Evolutionary conservation across 1,140 invertebrate genomes (phyloP).

Genomic region (Trinorchestia longiramus): DNA sequence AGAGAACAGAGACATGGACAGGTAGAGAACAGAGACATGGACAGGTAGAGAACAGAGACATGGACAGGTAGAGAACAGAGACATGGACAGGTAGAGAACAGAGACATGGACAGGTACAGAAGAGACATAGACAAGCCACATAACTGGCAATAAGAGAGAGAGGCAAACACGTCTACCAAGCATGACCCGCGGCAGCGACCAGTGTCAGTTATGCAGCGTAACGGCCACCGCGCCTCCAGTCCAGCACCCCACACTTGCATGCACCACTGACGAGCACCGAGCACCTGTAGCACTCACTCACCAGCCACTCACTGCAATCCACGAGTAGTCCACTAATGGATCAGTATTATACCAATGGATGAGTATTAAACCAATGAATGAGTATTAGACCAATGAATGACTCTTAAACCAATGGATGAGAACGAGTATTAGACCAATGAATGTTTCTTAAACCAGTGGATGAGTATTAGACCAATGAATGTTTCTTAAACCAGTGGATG

Average conservation of each 20-base stretch:
- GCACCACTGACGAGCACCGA: background rate
- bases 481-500: too few relatives aligned
- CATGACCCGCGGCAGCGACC: background rate
- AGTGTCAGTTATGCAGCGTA: background rate
- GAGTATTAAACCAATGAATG: background rate
- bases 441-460: background rate
- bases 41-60: too few relatives aligned
- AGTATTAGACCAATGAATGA: background rate
- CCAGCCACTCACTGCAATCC: background rate
- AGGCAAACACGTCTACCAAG: background rate
- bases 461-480: background rate
- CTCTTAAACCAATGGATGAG: background rate
- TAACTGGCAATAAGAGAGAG: too few relatives aligned
- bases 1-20: too few relatives aligned
- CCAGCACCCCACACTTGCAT: background rate
- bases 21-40: too few relatives aligned
- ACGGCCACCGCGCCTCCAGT: background rate
- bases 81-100: too few relatives aligned
- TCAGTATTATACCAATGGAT: background rate
- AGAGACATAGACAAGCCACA: too few relatives aligned
- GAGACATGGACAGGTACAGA: too few relatives aligned
- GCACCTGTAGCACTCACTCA: background rate
- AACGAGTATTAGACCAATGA: background rate
- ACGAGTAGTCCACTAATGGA: background rate
- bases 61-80: too few relatives aligned